Base-by-base conservation (phyloP, 2,888 invertebrate species). In the Plagiodera versicolora region DNA sequence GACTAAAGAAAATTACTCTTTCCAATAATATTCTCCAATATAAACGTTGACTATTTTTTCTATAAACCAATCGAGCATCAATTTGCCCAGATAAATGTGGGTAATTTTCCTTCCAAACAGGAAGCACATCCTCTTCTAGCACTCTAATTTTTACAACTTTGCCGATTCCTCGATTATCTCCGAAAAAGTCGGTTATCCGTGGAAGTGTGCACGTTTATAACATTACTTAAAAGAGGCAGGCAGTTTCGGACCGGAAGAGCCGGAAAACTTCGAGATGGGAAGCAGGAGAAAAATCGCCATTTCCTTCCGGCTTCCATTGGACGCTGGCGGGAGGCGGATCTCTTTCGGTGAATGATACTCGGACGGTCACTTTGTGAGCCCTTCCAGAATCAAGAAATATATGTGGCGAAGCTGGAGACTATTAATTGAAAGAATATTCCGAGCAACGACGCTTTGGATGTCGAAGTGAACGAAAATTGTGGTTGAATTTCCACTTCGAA, bases 271-370 rank as follows among this genome's bases (percentile, higher is more conserved):
- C 69, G 69, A 66, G 52, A 64, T 56, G 63, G 39, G 58, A 35
- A 66, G 70, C 67, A 66, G 69, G 70, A 72, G 73, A 74, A 71
- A 68, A 69, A 75, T 74, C 68, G 74, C 69, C 67, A 62, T 73
- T 74, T 73, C 73, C 74, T 74, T 75, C 72, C 74, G 72, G 67
- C 71, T 65, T 68, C 75, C 72, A 72, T 72, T 72, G 67, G 66
- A 67, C 60, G 54, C 54, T 52, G 47, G 63, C 44, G 56, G 57
- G 48, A 55, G 65, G 66, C 67, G 65, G 67, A 54, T 55, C 53
- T 50, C 14, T 53, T 32, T 46, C 60, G 9, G 50, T 48, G 55
- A 39, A 46, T 54, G 49, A 55, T 59, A 55, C 45, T 55, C 47
- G 60, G 53, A 56, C 59, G 56, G 61, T 61, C 63, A 60, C 60